These are phyloP conservation scores for Plotosus lineatus DNA, from an alignment of 2,113 vertebrate species.

Conservation along the genomic window DNA sequence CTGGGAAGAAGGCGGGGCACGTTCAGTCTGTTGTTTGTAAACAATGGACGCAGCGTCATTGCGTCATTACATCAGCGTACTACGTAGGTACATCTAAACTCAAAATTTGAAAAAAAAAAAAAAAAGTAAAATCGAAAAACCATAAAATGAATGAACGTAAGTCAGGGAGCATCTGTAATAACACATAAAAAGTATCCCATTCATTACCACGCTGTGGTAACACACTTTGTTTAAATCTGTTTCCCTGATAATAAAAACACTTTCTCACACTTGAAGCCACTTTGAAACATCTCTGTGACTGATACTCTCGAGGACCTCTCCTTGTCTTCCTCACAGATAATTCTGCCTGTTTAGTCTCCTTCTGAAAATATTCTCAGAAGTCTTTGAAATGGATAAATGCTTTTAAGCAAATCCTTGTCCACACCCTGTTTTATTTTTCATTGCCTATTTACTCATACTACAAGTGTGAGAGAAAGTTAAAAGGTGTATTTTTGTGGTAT, in stretches of 20 bases:
- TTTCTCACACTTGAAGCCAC: constrained; percentile 3
- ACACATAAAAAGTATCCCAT: neutral
- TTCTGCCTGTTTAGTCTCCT: constrained; percentile 3
- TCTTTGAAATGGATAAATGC: neutral
- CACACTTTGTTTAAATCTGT: neutral
- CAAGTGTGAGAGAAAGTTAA: neutral
- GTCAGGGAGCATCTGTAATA: too few species aligned
- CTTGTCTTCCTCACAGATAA: neutral
- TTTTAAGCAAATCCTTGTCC: neutral
- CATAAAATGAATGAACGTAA: too few species aligned
- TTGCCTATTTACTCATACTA: neutral
- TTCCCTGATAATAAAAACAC: constrained; percentile 4
- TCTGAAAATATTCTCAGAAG: neutral
- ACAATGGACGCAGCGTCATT: too few species aligned
- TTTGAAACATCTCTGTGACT: neutral
- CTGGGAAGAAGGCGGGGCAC: too few species aligned
- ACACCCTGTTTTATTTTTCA: neutral
- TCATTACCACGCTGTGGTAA: neutral
- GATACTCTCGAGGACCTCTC: constrained; percentile 13
- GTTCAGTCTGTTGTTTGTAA: too few species aligned
- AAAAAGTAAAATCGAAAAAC: too few species aligned
- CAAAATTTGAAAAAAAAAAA: too few species aligned
- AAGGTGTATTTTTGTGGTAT: neutral
- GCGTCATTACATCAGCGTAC: too few species aligned
- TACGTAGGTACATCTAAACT: too few species aligned